Evolutionary conservation across 2,888 invertebrate genomes (phyloP), one percentile per base, ranked within the genome.

Genomic region (Hydraecia micacea): DNA sequence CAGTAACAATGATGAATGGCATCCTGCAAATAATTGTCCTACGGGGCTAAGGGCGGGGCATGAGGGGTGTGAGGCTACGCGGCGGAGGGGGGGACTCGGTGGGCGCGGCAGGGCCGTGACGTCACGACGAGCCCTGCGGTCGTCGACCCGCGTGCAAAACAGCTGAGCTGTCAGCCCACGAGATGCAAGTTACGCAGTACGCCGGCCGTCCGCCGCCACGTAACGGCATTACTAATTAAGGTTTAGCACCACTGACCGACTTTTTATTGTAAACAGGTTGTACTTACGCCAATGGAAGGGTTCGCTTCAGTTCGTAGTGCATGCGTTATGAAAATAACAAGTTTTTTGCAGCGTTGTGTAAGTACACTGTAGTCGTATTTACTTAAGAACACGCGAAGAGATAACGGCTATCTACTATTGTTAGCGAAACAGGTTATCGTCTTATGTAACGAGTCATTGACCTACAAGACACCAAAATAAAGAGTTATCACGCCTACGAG

Each of bases 11-110:
- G 95, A 95, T 94, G 94, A 95, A 95, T 94, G 93, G 93, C 91
- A 92, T 93, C 92, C 95, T 95, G 95, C 94, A 95, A 95, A 94
- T 95, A 94, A 95, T 95, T 93, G 95, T 94, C 93, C 93, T 93
- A 92, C 87, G 86, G 79, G 81, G 82, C 83, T 88, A 85, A 89
- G 90, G 87, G 88, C 87, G 86, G 86, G 87, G 86, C 85, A 85
- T 85, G 84, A 85, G 75, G 90, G 88, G 89, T 74, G 75, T 70
- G 77, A 76, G 79, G 85, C 55, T 80, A 58, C 87, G 85, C 78
- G 84, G 85, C 60, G 79, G 86, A 89, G 83, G 83, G 81, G 83
- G 86, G 83, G 65, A 60, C 11, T 58, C 73, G 63, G 90, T 88
- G 92, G 94, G 93, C 93, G 93, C 93, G 94, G 93, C 93, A 90